Evolutionary conservation across 1,140 invertebrate species (phyloP), one percentile per base, ranked within the genome.

Genomic region (Metopolophium dirhodum): DNA sequence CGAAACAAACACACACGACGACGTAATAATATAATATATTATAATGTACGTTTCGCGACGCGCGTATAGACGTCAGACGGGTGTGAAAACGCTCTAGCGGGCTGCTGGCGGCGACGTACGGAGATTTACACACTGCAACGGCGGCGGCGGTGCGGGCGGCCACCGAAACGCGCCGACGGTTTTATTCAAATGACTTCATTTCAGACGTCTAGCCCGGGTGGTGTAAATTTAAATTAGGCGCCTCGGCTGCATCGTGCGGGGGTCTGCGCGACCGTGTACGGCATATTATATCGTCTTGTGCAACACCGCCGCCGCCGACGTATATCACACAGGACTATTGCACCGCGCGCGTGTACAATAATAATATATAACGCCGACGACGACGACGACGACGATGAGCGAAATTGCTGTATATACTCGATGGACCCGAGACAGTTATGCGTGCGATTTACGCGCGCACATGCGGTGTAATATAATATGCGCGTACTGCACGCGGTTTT

Each of bases 141-240:
- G n/a, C 54, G 41, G 88, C 1, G 49, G 14, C 35, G 51, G 22
- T 57, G 54, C 51, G 11, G 88, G 88, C 49, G 88, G 88, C 49
- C 23, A 54, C 49, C 49, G 45, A 61, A 61, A 90, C 49, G 87
- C 49, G 87, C 18, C 87, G n/a, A 89, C 87, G 89, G 6, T 93
- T 57, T 93, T 93, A 93, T 93, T 93, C 77, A 86, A 93, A 93
- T 83, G 91, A 93, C 91, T 93, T 93, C 77, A 93, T 93, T 93
- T 83, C 91, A 93, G 91, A 93, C 91, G 91, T 93, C 91, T 93
- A 57, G 49, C 41, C 41, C 77, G 89, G 61, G 41, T 30, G 82
- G 91, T 57, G 77, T 93, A 93, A 93, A 83, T 93, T 93, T 85
- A 85, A 93, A 93, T 93, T 93, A 93, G 91, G 77, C 91, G 90